Percentiles rank a stretch among this genome's conserved stretches.
These are phyloP conservation scores for Aradophagus sp. DNA, from an alignment of 1,140 invertebrate genomes.

Conservation along the genomic window DNA sequence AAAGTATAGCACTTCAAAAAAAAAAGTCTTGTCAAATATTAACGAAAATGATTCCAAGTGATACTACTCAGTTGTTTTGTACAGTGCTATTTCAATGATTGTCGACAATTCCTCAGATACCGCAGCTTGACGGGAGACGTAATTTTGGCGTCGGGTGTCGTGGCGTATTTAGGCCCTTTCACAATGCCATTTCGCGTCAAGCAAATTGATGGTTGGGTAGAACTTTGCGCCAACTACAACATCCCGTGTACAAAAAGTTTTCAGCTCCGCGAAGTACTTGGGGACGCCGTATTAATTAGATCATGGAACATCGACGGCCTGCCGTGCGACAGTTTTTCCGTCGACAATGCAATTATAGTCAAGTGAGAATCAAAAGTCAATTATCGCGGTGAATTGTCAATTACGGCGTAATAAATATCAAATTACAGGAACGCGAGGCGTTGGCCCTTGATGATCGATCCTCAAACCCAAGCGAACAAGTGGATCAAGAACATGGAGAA, in stretches of 20 bases:
- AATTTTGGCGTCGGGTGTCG: slow-evolving; percentile 89
- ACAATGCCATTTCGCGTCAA: slow-evolving; percentile 83
- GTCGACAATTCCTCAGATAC: too few species aligned
- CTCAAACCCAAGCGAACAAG: slow-evolving; percentile 94
- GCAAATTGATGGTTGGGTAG: slow-evolving; percentile 85
- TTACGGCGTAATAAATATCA: slow-evolving; percentile 5
- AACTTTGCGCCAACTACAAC: slow-evolving; percentile 78
- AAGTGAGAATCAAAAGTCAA: slow-evolving; percentile 58
- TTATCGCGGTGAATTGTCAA: background rate
- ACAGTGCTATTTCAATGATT: too few species aligned
- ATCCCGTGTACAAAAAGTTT: slow-evolving; percentile 86
- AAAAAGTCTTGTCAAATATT: too few species aligned
- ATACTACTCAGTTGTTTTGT: too few species aligned
- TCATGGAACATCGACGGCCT: slow-evolving; percentile 94
- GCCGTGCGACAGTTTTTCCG: slow-evolving; percentile 90
- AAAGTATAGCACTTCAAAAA: too few species aligned
- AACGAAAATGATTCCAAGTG: too few species aligned
- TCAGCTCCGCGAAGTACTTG: slow-evolving; percentile 84
- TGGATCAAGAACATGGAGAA: slow-evolving; percentile 97
- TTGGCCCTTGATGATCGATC: slow-evolving; percentile 96
- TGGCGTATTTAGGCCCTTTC: slow-evolving; percentile 94
- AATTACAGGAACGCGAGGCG: slow-evolving; percentile 83
- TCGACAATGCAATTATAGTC: slow-evolving; percentile 95
- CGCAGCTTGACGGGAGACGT: slow-evolving; percentile 82
- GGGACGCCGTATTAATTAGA: slow-evolving; percentile 90